Evolutionary conservation across 2,797 vertebrate species (phyloP).

Genomic region (Aulostomus chinensis): DNA sequence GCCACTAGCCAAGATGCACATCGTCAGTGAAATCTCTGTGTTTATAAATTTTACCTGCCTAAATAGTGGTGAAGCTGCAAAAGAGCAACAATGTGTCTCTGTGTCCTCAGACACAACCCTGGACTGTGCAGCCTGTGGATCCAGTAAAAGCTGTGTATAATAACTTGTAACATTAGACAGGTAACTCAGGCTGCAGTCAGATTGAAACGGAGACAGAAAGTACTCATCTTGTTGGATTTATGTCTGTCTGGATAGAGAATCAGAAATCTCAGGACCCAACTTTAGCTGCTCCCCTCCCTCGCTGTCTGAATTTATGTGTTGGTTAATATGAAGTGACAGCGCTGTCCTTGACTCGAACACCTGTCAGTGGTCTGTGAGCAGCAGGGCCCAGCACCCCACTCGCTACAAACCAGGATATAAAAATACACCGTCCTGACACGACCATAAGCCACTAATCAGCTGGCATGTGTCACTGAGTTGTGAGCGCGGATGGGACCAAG

Average conservation of each 20-base stretch:
- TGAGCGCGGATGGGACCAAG: constrained; percentile 25
- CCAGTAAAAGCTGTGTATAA: constrained; percentile 34
- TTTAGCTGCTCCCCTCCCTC: constrained; percentile 44
- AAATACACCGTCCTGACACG: constrained; percentile 65
- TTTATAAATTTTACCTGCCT: too few relatives aligned
- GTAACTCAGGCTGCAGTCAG: constrained; percentile 29
- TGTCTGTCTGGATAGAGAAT: constrained; percentile 67
- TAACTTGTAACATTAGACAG: constrained; percentile 36
- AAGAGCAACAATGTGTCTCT: constrained; percentile 5
- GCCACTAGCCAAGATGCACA: too few relatives aligned
- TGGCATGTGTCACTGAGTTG: constrained; percentile 58
- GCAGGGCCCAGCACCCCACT: constrained; percentile 50
- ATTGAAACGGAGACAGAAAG: constrained; percentile 59
- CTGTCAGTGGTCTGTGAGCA: constrained; percentile 74
- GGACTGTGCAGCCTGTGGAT: constrained; percentile 16
- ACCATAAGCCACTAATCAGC: constrained; percentile 74
- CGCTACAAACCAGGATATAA: constrained; percentile 54
- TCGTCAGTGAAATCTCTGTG: too few relatives aligned
- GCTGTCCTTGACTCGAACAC: constrained; percentile 74
- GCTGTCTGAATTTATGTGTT: constrained; percentile 70
- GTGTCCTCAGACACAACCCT: too few relatives aligned
- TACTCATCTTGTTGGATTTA: constrained; percentile 72
- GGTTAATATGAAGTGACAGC: constrained; percentile 78
- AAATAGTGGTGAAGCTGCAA: too few relatives aligned
- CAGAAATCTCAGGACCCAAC: constrained; percentile 71